These are phyloP conservation scores for Drosophila sechellia DNA, from an alignment of 1,140 invertebrate genomes.

Conservation along the genomic window DNA sequence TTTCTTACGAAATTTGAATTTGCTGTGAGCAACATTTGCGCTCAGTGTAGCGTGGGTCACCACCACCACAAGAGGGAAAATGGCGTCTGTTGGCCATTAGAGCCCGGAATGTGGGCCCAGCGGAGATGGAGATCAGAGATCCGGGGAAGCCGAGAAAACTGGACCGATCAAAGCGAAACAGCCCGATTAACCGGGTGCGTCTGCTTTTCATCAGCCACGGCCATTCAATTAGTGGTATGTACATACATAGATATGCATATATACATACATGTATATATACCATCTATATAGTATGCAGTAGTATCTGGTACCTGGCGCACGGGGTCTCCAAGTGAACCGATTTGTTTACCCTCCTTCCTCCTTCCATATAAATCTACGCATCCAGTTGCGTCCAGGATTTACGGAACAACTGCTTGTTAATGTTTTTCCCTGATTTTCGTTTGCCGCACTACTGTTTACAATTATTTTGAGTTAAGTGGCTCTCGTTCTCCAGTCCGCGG, in stretches of 20 bases:
- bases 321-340: constrained; percentile 23
- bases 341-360: constrained; percentile 60
- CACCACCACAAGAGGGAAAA: constrained; percentile 35
- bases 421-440: constrained; percentile 39
- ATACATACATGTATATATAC: neutral
- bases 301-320: constrained; percentile 14
- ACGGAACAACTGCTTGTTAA: constrained; percentile 17
- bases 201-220: constrained; percentile 77
- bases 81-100: constrained; percentile 64
- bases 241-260: neutral
- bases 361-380: constrained; percentile 61
- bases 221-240: constrained; percentile 59
- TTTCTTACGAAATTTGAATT: too few species aligned
- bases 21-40: too few species aligned
- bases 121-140: neutral
- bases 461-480: constrained; percentile 74
- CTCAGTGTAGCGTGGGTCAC: too few species aligned
- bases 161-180: constrained; percentile 18
- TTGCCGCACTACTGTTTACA: constrained; percentile 55
- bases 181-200: constrained; percentile 9
- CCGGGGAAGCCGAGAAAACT: constrained; percentile 1
- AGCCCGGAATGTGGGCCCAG: constrained; percentile 8
- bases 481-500: neutral
- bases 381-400: constrained; percentile 70
- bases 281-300: neutral